These are phyloP conservation scores for Gobiocypris rarus DNA, from an alignment of 2,113 vertebrate species.

Conservation along the genomic window DNA sequence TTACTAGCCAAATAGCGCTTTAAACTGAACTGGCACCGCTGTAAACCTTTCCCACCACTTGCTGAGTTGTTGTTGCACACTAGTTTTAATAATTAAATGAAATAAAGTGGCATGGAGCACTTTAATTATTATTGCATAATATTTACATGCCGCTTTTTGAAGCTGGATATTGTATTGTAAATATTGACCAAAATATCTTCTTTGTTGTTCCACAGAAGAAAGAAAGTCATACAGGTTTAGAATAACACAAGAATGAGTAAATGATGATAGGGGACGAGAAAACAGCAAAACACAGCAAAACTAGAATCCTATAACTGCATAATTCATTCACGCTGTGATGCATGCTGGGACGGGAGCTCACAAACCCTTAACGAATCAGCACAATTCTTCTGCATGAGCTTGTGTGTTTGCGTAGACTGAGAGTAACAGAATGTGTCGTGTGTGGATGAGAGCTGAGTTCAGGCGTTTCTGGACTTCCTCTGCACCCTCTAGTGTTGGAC, in stretches of 20 bases:
- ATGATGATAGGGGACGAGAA: not conserved
- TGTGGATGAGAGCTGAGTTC: not conserved
- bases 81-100: not conserved
- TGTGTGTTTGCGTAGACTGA: not conserved
- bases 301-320: not conserved
- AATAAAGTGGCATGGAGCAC: not conserved
- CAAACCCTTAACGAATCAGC: too few relatives aligned
- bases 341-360: too few relatives aligned
- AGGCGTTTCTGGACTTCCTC: conserved; percentile 21
- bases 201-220: not conserved
- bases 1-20: too few relatives aligned
- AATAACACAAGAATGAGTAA: not conserved
- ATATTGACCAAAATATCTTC: not conserved
- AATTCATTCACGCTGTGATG: not conserved
- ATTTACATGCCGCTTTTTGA: not conserved
- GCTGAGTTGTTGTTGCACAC: not conserved
- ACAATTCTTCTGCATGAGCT: not conserved
- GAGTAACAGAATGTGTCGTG: too few relatives aligned
- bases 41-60: too few relatives aligned
- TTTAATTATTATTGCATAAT: not conserved
- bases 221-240: not conserved
- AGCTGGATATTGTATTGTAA: not conserved
- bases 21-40: too few relatives aligned
- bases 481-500: conserved; percentile 75
- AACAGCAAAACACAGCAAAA: not conserved